Percentiles rank a stretch among this genome's conserved stretches.
Evolutionary conservation across 1,140 invertebrate genomes (phyloP).

Genomic region (Dolichoris vasculosae): DNA sequence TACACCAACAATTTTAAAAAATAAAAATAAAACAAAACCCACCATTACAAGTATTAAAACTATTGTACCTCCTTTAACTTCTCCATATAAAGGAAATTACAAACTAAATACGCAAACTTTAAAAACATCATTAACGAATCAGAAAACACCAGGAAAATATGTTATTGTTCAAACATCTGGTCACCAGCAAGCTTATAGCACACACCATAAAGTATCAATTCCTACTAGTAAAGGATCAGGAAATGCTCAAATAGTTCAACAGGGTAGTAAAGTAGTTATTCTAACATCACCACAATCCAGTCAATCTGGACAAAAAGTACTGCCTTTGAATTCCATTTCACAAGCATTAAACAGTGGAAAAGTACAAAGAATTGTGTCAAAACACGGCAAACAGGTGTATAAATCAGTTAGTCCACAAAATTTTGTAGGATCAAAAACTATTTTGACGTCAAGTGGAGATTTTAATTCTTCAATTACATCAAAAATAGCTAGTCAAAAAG

Average conservation of each 20-base stretch:
- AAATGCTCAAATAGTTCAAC: constrained; percentile 67
- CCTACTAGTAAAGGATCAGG: constrained; percentile 62
- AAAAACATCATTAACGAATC: constrained; percentile 60
- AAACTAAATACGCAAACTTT: constrained; percentile 53
- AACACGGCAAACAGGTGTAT: constrained; percentile 65
- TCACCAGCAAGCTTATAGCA: constrained; percentile 66
- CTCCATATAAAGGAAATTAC: constrained; percentile 29
- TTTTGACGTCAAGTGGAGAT: constrained; percentile 69
- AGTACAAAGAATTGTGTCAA: constrained; percentile 71
- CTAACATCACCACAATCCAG: constrained; percentile 64
- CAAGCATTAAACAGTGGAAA: constrained; percentile 62
- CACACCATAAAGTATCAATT: constrained; percentile 62
- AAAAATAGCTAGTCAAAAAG: constrained; percentile 71
- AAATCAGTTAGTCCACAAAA: constrained; percentile 57
- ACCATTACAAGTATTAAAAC: constrained; percentile 71
- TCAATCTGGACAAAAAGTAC: constrained; percentile 60
- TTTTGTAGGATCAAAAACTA: constrained; percentile 72
- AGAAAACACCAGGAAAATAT: constrained; percentile 76
- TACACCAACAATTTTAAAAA: constrained; percentile 69
- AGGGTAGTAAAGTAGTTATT: constrained; percentile 70
- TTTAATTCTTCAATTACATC: constrained; percentile 67
- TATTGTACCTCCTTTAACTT: constrained; percentile 65
- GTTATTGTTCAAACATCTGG: constrained; percentile 77
- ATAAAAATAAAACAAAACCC: constrained; percentile 68
- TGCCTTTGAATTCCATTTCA: constrained; percentile 62